These are phyloP conservation scores for Cenopis cana DNA, from an alignment of 2,888 invertebrate species.

Conservation along the genomic window DNA sequence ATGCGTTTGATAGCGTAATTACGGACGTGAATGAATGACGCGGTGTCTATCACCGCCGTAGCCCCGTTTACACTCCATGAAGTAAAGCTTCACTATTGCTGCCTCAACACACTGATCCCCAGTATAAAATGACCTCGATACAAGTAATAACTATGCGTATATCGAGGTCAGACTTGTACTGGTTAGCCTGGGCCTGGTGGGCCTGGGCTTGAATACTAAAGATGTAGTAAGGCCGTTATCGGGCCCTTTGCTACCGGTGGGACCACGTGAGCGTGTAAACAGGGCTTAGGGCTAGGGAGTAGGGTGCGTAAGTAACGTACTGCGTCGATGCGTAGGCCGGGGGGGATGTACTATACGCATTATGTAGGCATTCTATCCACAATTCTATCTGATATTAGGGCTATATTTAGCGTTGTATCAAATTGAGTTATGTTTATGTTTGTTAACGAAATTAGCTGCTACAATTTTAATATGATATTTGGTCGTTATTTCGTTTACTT, in stretches of 20 bases:
- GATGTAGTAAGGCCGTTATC: slow-evolving; percentile 22
- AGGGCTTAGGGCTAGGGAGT: slow-evolving; percentile 21
- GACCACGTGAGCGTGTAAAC: slow-evolving; percentile 33
- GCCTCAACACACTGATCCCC: background rate
- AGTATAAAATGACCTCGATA: background rate
- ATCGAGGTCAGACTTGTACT: background rate
- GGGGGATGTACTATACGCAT: slow-evolving; percentile 16
- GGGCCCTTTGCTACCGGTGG: slow-evolving; percentile 23
- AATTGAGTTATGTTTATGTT: slow-evolving; percentile 1
- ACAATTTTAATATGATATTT: background rate
- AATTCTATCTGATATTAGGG: slow-evolving; percentile 12
- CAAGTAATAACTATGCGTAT: background rate
- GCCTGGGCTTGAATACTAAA: background rate
- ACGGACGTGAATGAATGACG: slow-evolving; percentile 24
- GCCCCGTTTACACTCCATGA: slow-evolving; percentile 19
- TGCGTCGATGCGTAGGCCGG: slow-evolving; percentile 17
- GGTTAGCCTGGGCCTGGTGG: background rate
- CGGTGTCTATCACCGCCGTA: background rate
- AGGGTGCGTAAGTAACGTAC: slow-evolving; percentile 28
- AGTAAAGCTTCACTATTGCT: slow-evolving; percentile 8
- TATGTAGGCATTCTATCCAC: slow-evolving; percentile 17
- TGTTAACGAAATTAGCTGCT: background rate
- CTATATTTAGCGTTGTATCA: slow-evolving; percentile 17
- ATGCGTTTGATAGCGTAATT: slow-evolving; percentile 14
- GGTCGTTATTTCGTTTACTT: too few relatives aligned